These are phyloP conservation scores for Indri indri DNA, from an alignment of 2,113 vertebrate species.

Conservation along the genomic window DNA sequence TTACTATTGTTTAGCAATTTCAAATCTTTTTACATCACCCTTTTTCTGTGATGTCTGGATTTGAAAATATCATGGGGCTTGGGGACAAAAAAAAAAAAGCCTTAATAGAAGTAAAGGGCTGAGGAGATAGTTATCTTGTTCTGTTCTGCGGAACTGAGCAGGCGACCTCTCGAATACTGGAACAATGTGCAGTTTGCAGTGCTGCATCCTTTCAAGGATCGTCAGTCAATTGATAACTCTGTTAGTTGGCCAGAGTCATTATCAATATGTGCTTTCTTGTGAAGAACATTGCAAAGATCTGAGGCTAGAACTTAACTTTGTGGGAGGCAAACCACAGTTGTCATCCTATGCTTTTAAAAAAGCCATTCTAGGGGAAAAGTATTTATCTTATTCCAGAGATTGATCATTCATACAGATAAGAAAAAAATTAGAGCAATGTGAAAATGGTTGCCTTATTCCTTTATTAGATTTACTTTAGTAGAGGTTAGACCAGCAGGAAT, in stretches of 20 bases:
- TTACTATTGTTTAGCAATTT: background rate
- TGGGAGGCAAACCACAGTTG: background rate
- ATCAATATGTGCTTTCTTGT: background rate
- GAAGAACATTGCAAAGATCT: background rate
- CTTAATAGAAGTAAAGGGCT: background rate
- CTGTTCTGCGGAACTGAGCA: background rate
- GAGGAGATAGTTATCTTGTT: background rate
- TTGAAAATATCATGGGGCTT: background rate
- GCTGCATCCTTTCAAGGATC: background rate
- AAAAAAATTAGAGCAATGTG: background rate
- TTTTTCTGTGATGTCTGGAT: background rate
- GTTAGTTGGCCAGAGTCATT: background rate
- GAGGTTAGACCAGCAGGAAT: background rate
- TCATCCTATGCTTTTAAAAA: background rate
- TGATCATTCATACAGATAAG: background rate
- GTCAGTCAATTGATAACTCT: background rate
- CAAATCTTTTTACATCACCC: background rate
- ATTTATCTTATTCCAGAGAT: background rate
- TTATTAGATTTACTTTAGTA: background rate
- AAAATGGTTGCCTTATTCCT: background rate
- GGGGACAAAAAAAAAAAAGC: background rate
- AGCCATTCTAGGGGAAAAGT: background rate
- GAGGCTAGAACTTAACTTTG: background rate
- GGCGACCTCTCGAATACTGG: background rate
- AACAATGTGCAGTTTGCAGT: background rate